Evolutionary conservation across 2,113 vertebrate genomes (phyloP).

Genomic region (Sterna hirundo): DNA sequence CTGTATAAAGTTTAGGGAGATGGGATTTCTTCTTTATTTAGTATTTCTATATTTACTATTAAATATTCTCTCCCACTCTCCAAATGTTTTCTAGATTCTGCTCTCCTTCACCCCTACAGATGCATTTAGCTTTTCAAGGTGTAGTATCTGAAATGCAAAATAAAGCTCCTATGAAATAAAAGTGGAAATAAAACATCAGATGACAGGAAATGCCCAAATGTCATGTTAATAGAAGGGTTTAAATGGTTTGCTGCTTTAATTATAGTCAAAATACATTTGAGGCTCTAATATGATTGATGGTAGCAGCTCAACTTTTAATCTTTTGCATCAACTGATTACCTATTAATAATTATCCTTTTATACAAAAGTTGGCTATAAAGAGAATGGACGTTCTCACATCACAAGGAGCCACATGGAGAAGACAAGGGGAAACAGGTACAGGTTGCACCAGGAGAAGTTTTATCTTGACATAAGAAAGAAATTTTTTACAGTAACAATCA

Average conservation of each 20-base stretch:
- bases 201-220: background rate
- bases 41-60: background rate
- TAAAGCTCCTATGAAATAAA: background rate
- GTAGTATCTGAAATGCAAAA: background rate
- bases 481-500: background rate
- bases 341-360: background rate
- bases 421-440: background rate
- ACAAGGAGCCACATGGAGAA: background rate
- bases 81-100: background rate
- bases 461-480: background rate
- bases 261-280: background rate
- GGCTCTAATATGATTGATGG: background rate
- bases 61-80: background rate
- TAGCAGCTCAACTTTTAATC: background rate
- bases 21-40: background rate
- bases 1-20: background rate
- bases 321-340: background rate
- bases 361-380: background rate
- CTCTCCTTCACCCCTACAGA: background rate
- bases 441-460: background rate
- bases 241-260: background rate
- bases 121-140: background rate
- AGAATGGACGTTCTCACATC: background rate
- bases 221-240: background rate
- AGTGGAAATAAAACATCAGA: background rate